Conservation (phyloP, 2,888 invertebrate species). For the Mamestra brassicae region DNA sequence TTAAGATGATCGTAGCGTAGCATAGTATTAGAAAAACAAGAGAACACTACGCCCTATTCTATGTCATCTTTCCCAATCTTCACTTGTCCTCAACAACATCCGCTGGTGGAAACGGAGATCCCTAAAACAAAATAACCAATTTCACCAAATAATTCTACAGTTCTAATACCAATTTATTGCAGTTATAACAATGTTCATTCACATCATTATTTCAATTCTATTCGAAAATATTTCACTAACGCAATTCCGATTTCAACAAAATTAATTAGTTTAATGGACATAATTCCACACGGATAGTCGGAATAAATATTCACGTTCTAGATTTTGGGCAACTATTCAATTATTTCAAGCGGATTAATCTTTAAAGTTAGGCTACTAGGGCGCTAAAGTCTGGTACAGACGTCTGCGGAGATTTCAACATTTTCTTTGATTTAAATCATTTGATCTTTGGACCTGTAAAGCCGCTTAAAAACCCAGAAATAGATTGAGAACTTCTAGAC, state of each 20-base stretch:
- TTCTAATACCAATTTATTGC: no score
- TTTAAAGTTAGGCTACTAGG: constrained; percentile 29
- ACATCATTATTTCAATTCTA: neutral
- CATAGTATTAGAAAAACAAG: neutral
- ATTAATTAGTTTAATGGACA: constrained; percentile 36
- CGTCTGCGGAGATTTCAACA: constrained; percentile 19
- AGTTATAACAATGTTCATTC: no score
- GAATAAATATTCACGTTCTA: constrained; percentile 18
- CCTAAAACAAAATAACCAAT: neutral
- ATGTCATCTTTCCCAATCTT: neutral
- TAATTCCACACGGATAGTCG: constrained; percentile 13
- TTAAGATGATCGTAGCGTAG: neutral
- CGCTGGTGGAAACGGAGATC: neutral
- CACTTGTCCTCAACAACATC: neutral
- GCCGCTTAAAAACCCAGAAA: neutral
- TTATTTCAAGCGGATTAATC: constrained; percentile 23
- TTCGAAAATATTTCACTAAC: neutral
- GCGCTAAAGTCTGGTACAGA: neutral
- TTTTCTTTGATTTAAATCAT: constrained; percentile 30
- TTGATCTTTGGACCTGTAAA: constrained; percentile 28
- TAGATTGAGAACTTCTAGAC: neutral
- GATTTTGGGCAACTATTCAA: constrained; percentile 16
- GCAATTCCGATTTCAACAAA: constrained; percentile 7
- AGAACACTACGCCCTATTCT: neutral
- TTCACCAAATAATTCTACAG: no score